Conservation (phyloP, 2,797 vertebrate genomes). For the Graptemys geographica region DNA sequence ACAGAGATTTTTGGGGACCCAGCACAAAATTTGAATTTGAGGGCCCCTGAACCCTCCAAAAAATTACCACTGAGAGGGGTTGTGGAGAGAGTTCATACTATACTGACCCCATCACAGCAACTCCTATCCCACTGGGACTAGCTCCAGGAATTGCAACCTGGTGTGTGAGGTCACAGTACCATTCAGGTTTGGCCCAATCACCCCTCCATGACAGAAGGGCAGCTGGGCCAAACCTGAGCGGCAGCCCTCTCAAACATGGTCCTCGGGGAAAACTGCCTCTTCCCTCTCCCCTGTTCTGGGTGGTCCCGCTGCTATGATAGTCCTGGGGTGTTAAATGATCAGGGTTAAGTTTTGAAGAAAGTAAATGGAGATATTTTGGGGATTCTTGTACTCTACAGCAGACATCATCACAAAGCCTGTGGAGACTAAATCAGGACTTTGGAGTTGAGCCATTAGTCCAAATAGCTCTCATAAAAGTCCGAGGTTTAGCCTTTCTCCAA, state of each 20-base stretch:
- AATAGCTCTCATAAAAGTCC: neutral
- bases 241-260: neutral
- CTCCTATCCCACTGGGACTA: neutral
- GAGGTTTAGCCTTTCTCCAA: neutral
- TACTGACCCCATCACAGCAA: neutral
- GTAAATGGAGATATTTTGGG: neutral
- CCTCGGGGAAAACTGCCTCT: neutral
- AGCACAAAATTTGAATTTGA: neutral
- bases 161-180: neutral
- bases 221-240: neutral
- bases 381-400: rapidly evolving
- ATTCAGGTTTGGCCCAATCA: neutral
- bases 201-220: neutral
- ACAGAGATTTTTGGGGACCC: neutral
- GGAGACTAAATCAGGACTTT: neutral
- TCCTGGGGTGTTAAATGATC: neutral
- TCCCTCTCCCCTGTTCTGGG: neutral
- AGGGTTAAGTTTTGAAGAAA: neutral
- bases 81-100: neutral
- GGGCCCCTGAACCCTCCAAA: neutral
- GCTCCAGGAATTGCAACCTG: neutral
- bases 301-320: neutral
- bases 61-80: neutral
- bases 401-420: neutral
- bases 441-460: rapidly evolving